Base-by-base conservation (phyloP, 2,113 vertebrate species). In the Vimba vimba region DNA sequence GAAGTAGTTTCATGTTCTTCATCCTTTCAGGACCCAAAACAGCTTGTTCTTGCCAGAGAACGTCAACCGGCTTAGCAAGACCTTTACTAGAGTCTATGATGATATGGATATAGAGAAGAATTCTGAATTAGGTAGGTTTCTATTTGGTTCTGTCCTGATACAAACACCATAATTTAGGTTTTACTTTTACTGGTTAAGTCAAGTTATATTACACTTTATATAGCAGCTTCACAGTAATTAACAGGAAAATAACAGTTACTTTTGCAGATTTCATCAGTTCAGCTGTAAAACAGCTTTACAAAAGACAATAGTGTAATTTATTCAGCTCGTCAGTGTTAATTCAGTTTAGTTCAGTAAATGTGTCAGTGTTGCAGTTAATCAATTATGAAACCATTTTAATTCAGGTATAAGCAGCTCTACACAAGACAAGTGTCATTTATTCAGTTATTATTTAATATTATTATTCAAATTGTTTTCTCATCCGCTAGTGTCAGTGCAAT, bases 81-180 rank as follows among this genome's bases (percentile, higher is more conserved):
- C 96, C 0, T 99, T 97, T 87, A 90, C 93, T 60, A 95, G 94
- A 78, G 95, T 94, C 33, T 93, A 97, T 64, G 97, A 99, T 21
- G 93, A 99, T 93, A 93, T 97, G 93, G 97, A 98, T 8, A 93
- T 93, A 47, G 98, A 99, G 89, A 99, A 96, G 91, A 97, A 97
- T 74, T 85, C 93, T 83, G 96, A 98, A 92, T 95, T 99, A 88
- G 97, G 98, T 99, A 94, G 95, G 66, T 73, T 71, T 36, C 33
- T 25, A 6, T 15, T 79, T n/a, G 25, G 23, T 77, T 25, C 15
- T 50, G 25, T 55, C 27, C 47, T 23, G 21, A 23, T 23, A 36
- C 8, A 11, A 33, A 33, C 7, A 60, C 12, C 23, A 4, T 59
- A 0, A 59, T 39, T 39, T 59, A 33, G 0, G 9, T 39, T 12